Evolutionary conservation across 1,140 invertebrate species (phyloP), one percentile per base, ranked within the genome.

Genomic region (Muscidifurax raptorellus): DNA sequence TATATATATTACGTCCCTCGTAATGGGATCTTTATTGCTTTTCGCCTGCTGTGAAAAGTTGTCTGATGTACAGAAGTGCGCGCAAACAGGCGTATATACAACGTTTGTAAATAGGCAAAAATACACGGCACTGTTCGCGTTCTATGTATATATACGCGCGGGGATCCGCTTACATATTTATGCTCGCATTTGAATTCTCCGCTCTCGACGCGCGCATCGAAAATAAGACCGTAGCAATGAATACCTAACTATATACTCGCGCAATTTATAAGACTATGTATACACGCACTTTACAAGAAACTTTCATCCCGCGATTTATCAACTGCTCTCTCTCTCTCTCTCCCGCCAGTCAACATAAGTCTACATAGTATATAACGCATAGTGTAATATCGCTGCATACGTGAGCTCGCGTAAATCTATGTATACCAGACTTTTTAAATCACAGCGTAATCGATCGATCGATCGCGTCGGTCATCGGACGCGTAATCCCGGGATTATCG

Each of bases 251-350:
- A n/a, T n/a, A 6, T 59, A 59, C 15, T 52, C 47, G 1, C 52
- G 52, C 18, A 7, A n/a, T 52, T 5, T 0, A 59, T 0, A 18
- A 13, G 15, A 59, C 15, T 13, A 47, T n/a, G 18, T 59, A 59
- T n/a, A 59, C 15, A 0, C 15, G 15, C 7, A 47, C 13, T 47
- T 13, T 47, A n/a, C 22, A 7, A 6, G 2, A 59, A 59, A 59
- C 52, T 59, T 59, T 59, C 52, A 59, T 59, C 52, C 52, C n/a
- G 66, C 27, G 66, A 28, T 69, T 69, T 30, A 69, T 69, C 28
- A 30, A 28, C n/a, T n/a, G 18, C 66, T 69, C 28, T 69, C 27
- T 69, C 22, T n/a, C n/a, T n/a, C n/a, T n/a, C n/a, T n/a, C n/a
- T n/a, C n/a, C n/a, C n/a, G n/a, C n/a, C 13, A 69, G 52, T 22